Conservation (phyloP, 2,888 invertebrate species). For the Cheilosia impressa region DNA sequence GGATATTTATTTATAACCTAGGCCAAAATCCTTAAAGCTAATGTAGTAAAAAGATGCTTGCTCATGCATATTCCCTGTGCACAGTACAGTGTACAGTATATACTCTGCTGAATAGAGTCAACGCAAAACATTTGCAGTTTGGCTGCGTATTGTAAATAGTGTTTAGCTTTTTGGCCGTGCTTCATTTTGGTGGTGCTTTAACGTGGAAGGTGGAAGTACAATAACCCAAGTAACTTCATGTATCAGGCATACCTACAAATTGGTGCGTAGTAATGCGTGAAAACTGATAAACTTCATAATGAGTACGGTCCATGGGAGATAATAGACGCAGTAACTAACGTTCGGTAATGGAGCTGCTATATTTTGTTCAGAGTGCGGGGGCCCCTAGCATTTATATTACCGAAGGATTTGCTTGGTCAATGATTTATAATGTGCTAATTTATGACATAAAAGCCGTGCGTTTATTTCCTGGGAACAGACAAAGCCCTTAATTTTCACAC, state of each 20-base stretch:
- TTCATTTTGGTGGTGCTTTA: no score
- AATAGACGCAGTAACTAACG: conserved; percentile 10
- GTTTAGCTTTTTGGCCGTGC: no score
- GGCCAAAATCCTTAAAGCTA: no score
- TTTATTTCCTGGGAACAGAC: conserved; percentile 14
- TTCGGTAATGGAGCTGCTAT: conserved; percentile 8
- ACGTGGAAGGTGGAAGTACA: not conserved
- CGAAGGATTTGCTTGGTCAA: conserved; percentile 45
- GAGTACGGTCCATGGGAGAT: conserved; percentile 34
- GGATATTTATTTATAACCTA: no score
- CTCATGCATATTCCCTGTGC: no score
- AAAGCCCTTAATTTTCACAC: conserved; percentile 42
- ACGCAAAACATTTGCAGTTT: no score
- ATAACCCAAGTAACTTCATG: conserved; percentile 15
- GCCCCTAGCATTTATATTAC: conserved; percentile 10
- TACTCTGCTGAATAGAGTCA: no score
- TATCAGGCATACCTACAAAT: conserved; percentile 29
- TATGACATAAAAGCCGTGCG: conserved; percentile 40
- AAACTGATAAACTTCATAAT: conserved; percentile 51
- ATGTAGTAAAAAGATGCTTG: no score
- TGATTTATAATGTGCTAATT: conserved; percentile 62
- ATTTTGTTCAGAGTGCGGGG: not conserved
- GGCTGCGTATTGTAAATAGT: no score
- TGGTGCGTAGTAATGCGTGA: conserved; percentile 52
- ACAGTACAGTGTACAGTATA: no score